phyloP scores from a whole-genome alignment of 2,888 invertebrate species.

The Eugnorisma glareosa region DNA sequence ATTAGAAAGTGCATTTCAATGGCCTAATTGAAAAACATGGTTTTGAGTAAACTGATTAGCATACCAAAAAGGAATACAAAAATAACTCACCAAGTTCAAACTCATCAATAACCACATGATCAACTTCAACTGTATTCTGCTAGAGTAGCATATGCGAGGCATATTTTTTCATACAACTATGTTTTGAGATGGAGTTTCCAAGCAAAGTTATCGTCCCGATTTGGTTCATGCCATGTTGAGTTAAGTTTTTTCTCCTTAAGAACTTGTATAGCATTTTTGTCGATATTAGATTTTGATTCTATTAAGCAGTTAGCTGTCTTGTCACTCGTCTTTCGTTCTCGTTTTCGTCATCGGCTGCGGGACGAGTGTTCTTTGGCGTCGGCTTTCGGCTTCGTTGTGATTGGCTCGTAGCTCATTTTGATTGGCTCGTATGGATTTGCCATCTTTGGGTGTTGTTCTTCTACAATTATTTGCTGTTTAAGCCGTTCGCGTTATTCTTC shows the following conservation, averaged over 20 bases:
- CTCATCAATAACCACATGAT: slow-evolving; percentile 79
- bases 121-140: slow-evolving; percentile 93
- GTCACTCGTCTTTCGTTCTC: slow-evolving; percentile 75
- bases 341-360: slow-evolving; percentile 81
- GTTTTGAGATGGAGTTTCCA: slow-evolving; percentile 96
- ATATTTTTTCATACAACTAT: slow-evolving; percentile 95
- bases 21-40: too few relatives aligned
- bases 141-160: slow-evolving; percentile 94
- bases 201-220: slow-evolving; percentile 91
- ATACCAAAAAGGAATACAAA: too few relatives aligned
- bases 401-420: slow-evolving; percentile 93
- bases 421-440: slow-evolving; percentile 95
- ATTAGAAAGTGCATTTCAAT: too few relatives aligned
- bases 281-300: slow-evolving; percentile 76
- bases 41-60: too few relatives aligned
- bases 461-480: slow-evolving; percentile 88
- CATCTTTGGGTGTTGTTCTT: slow-evolving; percentile 94
- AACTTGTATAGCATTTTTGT: slow-evolving; percentile 85
- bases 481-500: slow-evolving; percentile 90
- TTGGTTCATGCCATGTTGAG: slow-evolving; percentile 92
- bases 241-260: slow-evolving; percentile 91
- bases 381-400: slow-evolving; percentile 74
- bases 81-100: slow-evolving; percentile 89
- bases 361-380: slow-evolving; percentile 77
- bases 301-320: slow-evolving; percentile 76